Conservation (phyloP, 2,888 invertebrate genomes). For the Pterostichus madidus region DNA sequence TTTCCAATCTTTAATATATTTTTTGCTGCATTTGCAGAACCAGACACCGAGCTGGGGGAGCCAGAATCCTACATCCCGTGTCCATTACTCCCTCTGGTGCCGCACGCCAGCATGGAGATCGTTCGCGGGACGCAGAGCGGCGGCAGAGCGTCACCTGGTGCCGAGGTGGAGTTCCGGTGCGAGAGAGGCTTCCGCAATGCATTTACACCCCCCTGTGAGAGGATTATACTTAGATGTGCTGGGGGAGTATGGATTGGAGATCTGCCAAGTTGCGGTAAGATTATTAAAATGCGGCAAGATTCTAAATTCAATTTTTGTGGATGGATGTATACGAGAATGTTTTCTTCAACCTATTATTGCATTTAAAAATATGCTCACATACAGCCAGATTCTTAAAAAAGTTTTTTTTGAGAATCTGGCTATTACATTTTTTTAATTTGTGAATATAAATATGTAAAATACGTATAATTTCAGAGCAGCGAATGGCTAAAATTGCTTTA, state of each 20-base stretch:
- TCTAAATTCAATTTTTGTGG: no score
- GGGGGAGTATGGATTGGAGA: slow-evolving; percentile 75
- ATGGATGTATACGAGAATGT: no score
- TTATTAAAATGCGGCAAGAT: no score
- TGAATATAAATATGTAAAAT: no score
- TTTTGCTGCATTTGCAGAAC: slow-evolving; percentile 67
- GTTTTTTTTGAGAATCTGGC: no score
- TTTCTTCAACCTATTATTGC: no score
- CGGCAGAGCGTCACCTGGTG: slow-evolving; percentile 70
- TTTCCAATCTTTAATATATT: not conserved
- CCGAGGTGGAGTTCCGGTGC: slow-evolving; percentile 74
- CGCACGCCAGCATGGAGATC: slow-evolving; percentile 66
- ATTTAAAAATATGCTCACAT: no score
- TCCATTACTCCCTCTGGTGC: slow-evolving; percentile 62
- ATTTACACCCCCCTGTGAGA: slow-evolving; percentile 73
- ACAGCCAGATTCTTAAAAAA: no score
- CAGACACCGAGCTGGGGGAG: slow-evolving; percentile 57
- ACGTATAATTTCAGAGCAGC: no score
- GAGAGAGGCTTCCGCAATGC: slow-evolving; percentile 73
- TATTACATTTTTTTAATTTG: no score
- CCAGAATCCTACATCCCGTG: slow-evolving; percentile 62
- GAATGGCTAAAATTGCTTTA: no score
- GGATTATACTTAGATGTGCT: slow-evolving; percentile 73
- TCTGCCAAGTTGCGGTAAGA: slow-evolving; percentile 75
- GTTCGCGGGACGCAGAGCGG: slow-evolving; percentile 68